Percentiles rank a stretch among this genome's conserved stretches.
Evolutionary conservation across 2,113 vertebrate genomes (phyloP).

Genomic region (Sapayoa aenigma): DNA sequence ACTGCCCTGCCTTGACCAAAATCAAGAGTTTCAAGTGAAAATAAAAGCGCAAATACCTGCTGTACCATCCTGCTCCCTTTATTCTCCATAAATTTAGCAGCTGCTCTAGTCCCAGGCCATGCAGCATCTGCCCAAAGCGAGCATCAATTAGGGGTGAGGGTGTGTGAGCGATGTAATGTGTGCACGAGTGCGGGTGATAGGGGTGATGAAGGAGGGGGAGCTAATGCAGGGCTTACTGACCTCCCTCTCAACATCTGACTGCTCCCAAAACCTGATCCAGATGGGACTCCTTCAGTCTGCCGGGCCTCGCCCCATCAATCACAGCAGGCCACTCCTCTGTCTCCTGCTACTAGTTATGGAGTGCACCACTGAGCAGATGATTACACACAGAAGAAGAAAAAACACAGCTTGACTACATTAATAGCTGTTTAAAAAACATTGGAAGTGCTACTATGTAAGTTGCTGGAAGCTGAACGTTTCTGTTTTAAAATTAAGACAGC

Average conservation of each 20-base stretch:
- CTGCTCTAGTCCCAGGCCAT: constrained; percentile 79
- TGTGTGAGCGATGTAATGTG: constrained; percentile 46
- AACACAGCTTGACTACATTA: constrained; percentile 55
- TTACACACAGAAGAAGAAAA: constrained; percentile 43
- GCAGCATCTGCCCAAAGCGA: constrained; percentile 82
- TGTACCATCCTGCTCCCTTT: constrained; percentile 83
- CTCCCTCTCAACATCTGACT: constrained; percentile 75
- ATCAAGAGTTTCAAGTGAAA: constrained; percentile 57
- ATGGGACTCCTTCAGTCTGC: constrained; percentile 63
- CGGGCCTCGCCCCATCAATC: constrained; percentile 72
- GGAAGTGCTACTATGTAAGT: constrained; percentile 44
- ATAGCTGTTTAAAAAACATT: constrained; percentile 71
- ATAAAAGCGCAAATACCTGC: constrained; percentile 82
- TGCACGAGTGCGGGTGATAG: constrained; percentile 7
- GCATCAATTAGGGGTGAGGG: constrained; percentile 77
- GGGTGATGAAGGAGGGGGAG: constrained; percentile 70
- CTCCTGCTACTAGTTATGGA: constrained; percentile 45
- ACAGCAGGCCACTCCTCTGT: constrained; percentile 74
- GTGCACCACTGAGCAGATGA: constrained; percentile 69
- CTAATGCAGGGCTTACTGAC: constrained; percentile 72
- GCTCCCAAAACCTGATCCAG: constrained; percentile 76
- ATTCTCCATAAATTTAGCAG: constrained; percentile 85
- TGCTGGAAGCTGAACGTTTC: constrained; percentile 49
- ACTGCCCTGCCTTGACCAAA: background rate
- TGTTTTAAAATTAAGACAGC: constrained; percentile 55